Conservation (phyloP, 1,140 invertebrate species). For the Littorina saxatilis region DNA sequence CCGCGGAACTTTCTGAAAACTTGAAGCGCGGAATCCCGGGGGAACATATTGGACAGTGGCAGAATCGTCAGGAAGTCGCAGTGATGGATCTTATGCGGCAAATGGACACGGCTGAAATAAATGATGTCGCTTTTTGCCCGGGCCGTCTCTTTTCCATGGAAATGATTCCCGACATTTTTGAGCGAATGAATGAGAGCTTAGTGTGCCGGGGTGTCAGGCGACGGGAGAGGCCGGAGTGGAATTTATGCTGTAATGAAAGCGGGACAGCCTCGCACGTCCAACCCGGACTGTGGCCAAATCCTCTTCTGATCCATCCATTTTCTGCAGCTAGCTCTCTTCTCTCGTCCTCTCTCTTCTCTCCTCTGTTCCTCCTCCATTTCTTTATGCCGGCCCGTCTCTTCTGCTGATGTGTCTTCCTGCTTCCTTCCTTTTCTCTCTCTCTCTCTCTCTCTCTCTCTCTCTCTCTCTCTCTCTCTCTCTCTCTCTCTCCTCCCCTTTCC, state of each 20-base stretch:
- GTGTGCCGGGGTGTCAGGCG: constrained; percentile 17
- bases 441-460: background rate
- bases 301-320: constrained; percentile 35
- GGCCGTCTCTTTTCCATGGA: constrained; percentile 32
- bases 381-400: background rate
- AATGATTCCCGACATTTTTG: constrained; percentile 46
- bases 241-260: constrained; percentile 48
- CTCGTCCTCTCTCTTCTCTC: no score
- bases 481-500: background rate
- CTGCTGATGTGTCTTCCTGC: background rate
- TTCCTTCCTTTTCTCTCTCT: background rate
- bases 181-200: constrained; percentile 43
- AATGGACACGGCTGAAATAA: constrained; percentile 38
- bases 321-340: background rate
- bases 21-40: background rate
- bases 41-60: constrained; percentile 16
- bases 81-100: constrained; percentile 43
- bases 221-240: constrained; percentile 13
- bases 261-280: constrained; percentile 4
- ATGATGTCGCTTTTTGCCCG: constrained; percentile 21
- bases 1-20: no score
- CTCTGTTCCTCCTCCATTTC: no score
- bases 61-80: constrained; percentile 23
- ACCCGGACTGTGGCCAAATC: constrained; percentile 17
- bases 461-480: background rate